Percentiles rank a stretch among this genome's conserved stretches.
Evolutionary conservation across 2,797 vertebrate species (phyloP).

Genomic region (Mus minutoides): DNA sequence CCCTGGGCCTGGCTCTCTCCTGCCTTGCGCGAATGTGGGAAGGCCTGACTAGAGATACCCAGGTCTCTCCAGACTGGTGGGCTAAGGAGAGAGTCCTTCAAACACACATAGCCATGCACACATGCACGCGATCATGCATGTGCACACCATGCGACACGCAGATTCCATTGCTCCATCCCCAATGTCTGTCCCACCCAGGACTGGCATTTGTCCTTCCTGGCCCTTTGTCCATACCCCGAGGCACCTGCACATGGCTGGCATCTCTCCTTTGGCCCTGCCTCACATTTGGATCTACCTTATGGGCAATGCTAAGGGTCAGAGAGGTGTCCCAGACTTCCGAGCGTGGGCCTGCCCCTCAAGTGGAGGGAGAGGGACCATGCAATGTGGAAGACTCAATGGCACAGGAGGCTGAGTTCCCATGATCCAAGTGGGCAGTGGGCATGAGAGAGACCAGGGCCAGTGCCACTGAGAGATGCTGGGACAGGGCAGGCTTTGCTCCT

Average conservation of each 20-base stretch:
- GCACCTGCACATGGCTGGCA: not conserved
- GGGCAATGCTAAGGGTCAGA: not conserved
- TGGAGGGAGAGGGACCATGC: not conserved
- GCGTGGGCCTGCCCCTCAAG: not conserved
- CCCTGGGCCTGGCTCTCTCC: slow-evolving; percentile 58
- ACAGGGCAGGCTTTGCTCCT: accelerated
- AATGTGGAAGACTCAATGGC: not conserved
- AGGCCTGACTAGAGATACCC: not conserved
- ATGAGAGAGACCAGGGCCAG: not conserved
- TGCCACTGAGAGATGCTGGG: not conserved
- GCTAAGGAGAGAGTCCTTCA: not conserved
- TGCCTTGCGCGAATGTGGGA: slow-evolving; percentile 23
- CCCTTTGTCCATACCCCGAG: not conserved
- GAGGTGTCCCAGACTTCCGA: not conserved
- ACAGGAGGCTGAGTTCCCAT: not conserved
- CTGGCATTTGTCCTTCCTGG: slow-evolving; percentile 14
- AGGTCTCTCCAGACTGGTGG: not conserved
- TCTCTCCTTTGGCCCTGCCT: not conserved
- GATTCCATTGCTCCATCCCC: not conserved
- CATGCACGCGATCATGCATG: accelerated
- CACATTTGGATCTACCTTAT: not conserved
- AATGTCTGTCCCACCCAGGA: not conserved
- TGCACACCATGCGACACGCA: not conserved
- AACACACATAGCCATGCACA: not conserved
- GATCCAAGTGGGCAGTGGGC: not conserved